These are phyloP conservation scores for Acronicta alni DNA, from an alignment of 2,888 invertebrate species.

Conservation along the genomic window DNA sequence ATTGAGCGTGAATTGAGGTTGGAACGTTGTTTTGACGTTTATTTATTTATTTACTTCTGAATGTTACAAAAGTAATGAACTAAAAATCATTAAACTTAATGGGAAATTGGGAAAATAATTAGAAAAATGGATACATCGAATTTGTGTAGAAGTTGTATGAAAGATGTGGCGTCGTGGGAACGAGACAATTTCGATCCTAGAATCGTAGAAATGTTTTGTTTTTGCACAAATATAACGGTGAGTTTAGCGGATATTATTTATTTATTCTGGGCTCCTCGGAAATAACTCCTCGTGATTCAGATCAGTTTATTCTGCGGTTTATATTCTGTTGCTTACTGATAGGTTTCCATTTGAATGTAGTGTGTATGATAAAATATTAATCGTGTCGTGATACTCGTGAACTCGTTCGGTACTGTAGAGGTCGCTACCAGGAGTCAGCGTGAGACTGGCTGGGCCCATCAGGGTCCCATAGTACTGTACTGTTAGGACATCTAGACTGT, in stretches of 20 bases:
- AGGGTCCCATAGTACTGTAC: no score
- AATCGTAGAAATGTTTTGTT: conserved; percentile 79
- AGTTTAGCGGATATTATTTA: conserved; percentile 1
- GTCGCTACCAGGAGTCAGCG: no score
- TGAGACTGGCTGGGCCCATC: no score
- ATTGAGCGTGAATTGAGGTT: neutral
- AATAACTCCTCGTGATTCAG: no score
- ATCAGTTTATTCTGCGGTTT: no score
- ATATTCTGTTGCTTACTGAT: no score
- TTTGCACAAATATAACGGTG: conserved; percentile 80
- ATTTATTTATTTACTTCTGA: conserved; percentile 27
- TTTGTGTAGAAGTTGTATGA: conserved; percentile 82
- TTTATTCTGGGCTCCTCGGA: no score
- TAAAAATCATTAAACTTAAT: neutral
- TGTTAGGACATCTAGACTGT: no score
- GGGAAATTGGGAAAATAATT: conserved; percentile 1
- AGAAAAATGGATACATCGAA: conserved; percentile 71
- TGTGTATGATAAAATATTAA: no score
- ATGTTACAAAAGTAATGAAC: neutral
- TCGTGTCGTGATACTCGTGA: no score
- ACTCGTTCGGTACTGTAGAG: no score
- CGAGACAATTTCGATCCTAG: conserved; percentile 69
- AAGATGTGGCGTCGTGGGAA: conserved; percentile 78
- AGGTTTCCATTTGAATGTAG: no score
- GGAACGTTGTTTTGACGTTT: conserved; percentile 34